Base-by-base conservation (phyloP, 53 echinoderm and acorn worm species). In the Hippasteria phrygiana region DNA sequence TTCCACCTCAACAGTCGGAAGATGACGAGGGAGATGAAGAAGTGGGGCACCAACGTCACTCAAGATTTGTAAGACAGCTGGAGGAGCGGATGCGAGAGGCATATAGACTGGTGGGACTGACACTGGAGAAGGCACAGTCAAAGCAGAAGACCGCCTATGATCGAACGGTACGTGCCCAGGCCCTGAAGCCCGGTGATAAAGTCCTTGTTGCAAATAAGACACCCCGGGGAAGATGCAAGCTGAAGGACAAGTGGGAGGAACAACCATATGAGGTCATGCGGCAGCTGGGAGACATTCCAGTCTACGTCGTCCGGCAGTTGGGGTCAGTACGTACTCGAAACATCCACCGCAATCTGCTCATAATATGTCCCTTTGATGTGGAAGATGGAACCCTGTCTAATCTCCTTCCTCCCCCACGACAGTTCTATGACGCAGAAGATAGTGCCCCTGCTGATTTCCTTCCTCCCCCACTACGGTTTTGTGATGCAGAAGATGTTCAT, bases 241-340 rank as follows among this genome's bases (percentile, higher is more conserved):
- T 89, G n/a, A 54, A 45, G 24, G 90, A 89, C 55, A 34, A 22
- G 32, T 89, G 81, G 90, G 90, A 89, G 26, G 38, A 55, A 39
- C 53, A 18, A 20, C 87, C 87, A 35, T 72, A 72, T 18, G 24
- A 55, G 0, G 55, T 87, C 5, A 2, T 87, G 2, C 20, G 55
- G 31, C 13, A 73, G 73, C 50, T 73, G 0, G n/a, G 34, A 3
- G 56, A 73, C 38, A n/a, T 53, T 40, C 87, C 56, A 40, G 87
- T 73, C 7, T 87, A 87, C n/a, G 31, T 22, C 13, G 71, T 87
- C 12, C 41, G 38, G 56, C 54, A 87, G 14, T 10, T 50, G 1
- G 40, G 39, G 5, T 72, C 42, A 0, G 33, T 18, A 13, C 18
- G 26, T 36, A 28, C 48, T 1, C 12, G 73, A 27, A 87, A 42